Evolutionary conservation across 35 echinoderm and acorn worm species (phyloP), one percentile per base, ranked within the genome.

Genomic region (Nesometra sesokonis): DNA sequence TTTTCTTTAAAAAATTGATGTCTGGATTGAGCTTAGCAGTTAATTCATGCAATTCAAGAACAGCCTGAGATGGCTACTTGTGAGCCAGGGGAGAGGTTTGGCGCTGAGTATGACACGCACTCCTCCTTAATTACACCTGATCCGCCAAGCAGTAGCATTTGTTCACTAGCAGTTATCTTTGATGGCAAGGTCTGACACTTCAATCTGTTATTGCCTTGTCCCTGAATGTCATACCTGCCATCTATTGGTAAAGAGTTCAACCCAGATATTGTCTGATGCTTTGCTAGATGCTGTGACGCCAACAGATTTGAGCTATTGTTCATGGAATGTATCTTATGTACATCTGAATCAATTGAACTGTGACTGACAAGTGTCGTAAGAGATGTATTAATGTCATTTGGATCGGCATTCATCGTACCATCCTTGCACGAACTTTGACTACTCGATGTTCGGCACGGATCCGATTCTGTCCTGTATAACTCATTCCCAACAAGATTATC

Each of bases 91-190:
- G 96, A 99, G 11, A 99, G 88, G 89, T 99, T 99, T 17, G 96
- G 96, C 47, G 96, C 96, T 34, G 96, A 99, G 34, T 92, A 93
- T 30, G 96, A 99, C 3, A 93, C 92, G 32, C 35, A 78, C 15
- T 99, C 96, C n/a, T 99, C 96, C 32, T 89, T 91, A 37, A 95
- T 90, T 13, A 85, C 77, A 33, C 78, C 93, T 30, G 87, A 85
- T 29, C 87, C 89, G 27, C 92, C 96, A 84, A 94, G 89, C 0
- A 88, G 85, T 31, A 99, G 87, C 87, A 99, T 91, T 77, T 99
- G 92, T 76, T 92, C 92, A 39, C 95, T 93, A 84, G 93, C 96
- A 38, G 92, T 99, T 84, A 99, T 99, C 82, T 99, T 99, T 19
- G 82, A 77, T 33, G 92, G 96, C 33, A 94, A 80, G 27, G 92